phyloP scores from a whole-genome alignment of 1,140 invertebrate species.

The Penaeus vannamei region DNA sequence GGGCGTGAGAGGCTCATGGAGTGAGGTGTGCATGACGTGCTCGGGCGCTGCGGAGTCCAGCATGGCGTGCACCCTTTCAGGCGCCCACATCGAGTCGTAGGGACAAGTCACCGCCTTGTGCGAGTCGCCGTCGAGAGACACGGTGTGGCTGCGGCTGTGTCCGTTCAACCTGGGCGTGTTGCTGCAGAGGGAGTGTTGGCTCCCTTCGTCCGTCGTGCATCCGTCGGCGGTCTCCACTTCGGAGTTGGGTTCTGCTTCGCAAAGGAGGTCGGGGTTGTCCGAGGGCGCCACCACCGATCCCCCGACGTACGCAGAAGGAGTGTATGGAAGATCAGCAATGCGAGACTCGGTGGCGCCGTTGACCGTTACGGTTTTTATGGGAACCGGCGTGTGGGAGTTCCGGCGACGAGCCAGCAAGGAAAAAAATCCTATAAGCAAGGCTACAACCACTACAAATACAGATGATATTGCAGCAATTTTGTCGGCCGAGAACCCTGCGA shows the following conservation, averaged over 20 bases:
- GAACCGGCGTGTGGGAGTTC: constrained; percentile 43
- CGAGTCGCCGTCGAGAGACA: constrained; percentile 41
- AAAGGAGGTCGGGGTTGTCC: constrained; percentile 56
- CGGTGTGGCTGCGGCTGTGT: constrained; percentile 51
- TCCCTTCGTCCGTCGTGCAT: constrained; percentile 51
- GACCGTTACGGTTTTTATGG: constrained; percentile 51
- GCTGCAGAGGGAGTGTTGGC: constrained; percentile 45
- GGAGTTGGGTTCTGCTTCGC: constrained; percentile 48
- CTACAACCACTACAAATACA: constrained; percentile 52
- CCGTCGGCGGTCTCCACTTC: constrained; percentile 35
- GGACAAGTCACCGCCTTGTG: constrained; percentile 39
- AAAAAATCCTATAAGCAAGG: constrained; percentile 33
- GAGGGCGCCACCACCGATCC: constrained; percentile 61
- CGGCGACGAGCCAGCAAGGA: constrained; percentile 51
- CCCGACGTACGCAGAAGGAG: constrained; percentile 53
- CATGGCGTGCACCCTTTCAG: constrained; percentile 61
- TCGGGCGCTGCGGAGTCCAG: constrained; percentile 67
- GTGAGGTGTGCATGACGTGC: constrained; percentile 63
- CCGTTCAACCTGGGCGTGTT: constrained; percentile 6
- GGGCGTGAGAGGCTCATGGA: constrained; percentile 47
- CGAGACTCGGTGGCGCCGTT: constrained; percentile 59
- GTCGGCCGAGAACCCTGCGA: constrained; percentile 6
- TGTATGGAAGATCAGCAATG: constrained; percentile 54
- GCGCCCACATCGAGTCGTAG: constrained; percentile 56
- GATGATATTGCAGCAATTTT: constrained; percentile 54